Base-by-base conservation (phyloP, 1,140 invertebrate genomes). In the Doryteuthis pealeii region DNA sequence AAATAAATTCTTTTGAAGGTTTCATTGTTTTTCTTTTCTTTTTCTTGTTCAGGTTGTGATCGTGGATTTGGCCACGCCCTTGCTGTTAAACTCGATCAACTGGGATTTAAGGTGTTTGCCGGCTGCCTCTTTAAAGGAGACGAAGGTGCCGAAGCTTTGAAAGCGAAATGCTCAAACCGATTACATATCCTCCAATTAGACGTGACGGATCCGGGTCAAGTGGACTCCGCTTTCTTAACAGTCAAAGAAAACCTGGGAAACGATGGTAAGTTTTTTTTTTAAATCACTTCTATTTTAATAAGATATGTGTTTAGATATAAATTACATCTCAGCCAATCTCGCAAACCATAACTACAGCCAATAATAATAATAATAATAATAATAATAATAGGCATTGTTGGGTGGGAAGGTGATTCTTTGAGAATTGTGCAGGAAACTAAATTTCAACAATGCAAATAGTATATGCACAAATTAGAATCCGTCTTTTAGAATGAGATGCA, bases 81-180 rank as follows among this genome's bases (percentile, higher is more conserved):
- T 18, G 90, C 90, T 10, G 73, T 83, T 15, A 72, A 81, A 12
- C 82, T 89, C 12, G 87, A 89, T 76, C 71, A 76, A 8, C 71
- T 83, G n/a, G 90, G 89, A 6, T 86, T 89, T 74, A 79, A 83
- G 33, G 89, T 90, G 1, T 89, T 90, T 80, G 90, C 90, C 49
- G 90, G 89, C 0, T 91, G 90, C 78, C 82, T 90, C 18, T 78
- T 80, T 6, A 80, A 83, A 45, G 77, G 84, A 10, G 87, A 85
- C 22, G 72, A 81, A n/a, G 88, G 87, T 2, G 85, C 82, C 54
- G 49, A 73, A 8, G 66, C 77, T 26, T 80, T 89, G 12, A 70
- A 76, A 15, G 66, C 73, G 22, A 62, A 70, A 1, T 83, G 78
- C 77, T 84, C 82, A 6, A 33, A 70, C 1, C 72, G 80, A 28